A percentile compares a stretch with the other conserved stretches of the same genome.
These are phyloP conservation scores for Ptilorrhoa leucosticta DNA, from an alignment of 2,113 vertebrate genomes.

Conservation along the genomic window DNA sequence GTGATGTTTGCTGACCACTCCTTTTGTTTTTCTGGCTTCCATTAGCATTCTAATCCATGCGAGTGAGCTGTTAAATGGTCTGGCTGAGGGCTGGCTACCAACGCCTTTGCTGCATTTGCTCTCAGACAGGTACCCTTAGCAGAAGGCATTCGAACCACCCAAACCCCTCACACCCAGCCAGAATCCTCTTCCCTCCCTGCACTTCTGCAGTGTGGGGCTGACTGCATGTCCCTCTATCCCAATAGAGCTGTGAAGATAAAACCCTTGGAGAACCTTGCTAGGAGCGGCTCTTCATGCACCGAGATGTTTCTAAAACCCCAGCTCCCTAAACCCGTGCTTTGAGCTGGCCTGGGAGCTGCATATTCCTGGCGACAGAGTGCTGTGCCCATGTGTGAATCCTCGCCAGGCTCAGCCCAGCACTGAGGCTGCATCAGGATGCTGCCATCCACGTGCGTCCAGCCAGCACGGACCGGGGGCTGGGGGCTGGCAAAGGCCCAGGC, in stretches of 20 bases:
- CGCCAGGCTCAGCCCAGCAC: not conserved
- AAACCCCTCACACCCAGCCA: not conserved
- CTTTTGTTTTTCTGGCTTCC: not conserved
- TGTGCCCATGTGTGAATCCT: not conserved
- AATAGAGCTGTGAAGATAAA: not conserved
- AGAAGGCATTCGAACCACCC: not conserved
- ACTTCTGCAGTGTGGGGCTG: not conserved
- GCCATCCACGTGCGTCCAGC: rapidly evolving
- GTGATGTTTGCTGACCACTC: not conserved
- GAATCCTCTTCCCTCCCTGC: not conserved
- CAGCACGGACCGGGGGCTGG: rapidly evolving
- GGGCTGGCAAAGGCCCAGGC: not conserved
- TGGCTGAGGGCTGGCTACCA: not conserved
- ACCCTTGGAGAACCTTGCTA: not conserved
- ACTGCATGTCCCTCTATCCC: not conserved
- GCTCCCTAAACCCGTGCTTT: rapidly evolving
- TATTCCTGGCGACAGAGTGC: rapidly evolving
- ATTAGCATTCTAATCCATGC: not conserved
- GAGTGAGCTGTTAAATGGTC: not conserved
- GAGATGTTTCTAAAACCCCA: not conserved
- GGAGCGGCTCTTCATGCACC: not conserved
- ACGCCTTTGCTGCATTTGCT: not conserved
- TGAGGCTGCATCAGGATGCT: rapidly evolving
- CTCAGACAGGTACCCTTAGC: not conserved
- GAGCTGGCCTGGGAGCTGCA: not conserved